Conservation (phyloP, 2,797 vertebrate genomes). For the Rhyacichthys aspro region DNA sequence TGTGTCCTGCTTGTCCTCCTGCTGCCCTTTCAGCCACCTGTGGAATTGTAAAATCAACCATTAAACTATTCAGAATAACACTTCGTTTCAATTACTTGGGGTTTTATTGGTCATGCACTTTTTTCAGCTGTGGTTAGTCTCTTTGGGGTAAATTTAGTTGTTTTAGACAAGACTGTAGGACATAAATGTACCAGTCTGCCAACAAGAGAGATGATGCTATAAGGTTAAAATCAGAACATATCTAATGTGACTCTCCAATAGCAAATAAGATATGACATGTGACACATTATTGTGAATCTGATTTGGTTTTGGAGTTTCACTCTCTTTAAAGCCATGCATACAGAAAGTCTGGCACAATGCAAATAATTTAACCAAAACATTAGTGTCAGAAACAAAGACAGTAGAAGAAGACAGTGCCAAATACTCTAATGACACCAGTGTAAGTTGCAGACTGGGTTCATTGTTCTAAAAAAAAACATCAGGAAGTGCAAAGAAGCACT, state of each 20-base stretch:
- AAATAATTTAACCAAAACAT: conserved; percentile 17
- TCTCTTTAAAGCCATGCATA: conserved; percentile 66
- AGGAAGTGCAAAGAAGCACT: too few relatives aligned
- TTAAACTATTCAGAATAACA: conserved; percentile 6
- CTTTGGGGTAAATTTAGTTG: conserved; percentile 29
- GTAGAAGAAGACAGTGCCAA: not conserved
- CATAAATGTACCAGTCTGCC: conserved; percentile 32
- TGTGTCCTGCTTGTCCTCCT: conserved; percentile 98
- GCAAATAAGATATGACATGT: conserved; percentile 48
- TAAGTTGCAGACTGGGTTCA: too few relatives aligned
- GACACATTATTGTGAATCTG: conserved; percentile 19
- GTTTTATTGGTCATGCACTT: conserved; percentile 54
- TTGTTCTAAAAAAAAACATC: too few relatives aligned
- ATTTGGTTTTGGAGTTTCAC: conserved; percentile 64
- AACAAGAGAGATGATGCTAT: conserved; percentile 68
- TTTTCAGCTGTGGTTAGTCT: conserved; percentile 19
- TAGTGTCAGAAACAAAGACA: conserved; percentile 2
- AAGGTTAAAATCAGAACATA: conserved; percentile 45
- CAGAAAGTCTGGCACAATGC: conserved; percentile 39
- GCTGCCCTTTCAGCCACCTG: conserved; percentile 98
- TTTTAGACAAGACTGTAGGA: conserved; percentile 40
- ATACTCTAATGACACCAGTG: too few relatives aligned
- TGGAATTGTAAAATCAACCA: conserved; percentile 1
- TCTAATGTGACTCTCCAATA: conserved; percentile 49
- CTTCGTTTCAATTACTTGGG: conserved; percentile 10